phyloP scores from a whole-genome alignment of 2,113 vertebrate species.

The Dipodomys stephensi region DNA sequence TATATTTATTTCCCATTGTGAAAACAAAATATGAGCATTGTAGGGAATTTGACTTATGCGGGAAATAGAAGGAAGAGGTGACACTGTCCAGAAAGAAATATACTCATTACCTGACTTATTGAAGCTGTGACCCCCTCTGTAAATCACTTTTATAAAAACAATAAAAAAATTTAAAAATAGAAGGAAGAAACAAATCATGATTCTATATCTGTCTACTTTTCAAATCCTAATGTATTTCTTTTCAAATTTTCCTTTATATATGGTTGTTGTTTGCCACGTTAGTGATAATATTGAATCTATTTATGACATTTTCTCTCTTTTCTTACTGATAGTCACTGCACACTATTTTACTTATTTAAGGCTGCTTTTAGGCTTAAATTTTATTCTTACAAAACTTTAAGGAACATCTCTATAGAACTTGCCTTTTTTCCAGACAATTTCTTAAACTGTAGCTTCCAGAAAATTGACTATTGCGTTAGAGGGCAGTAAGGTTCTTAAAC shows the following conservation, averaged over 20 bases:
- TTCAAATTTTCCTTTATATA: neutral
- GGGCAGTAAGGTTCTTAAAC: slow-evolving; percentile 2
- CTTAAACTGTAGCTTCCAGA: slow-evolving; percentile 11
- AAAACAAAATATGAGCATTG: neutral
- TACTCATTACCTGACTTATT: too few relatives aligned
- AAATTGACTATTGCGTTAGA: neutral
- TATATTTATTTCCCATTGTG: slow-evolving; percentile 42
- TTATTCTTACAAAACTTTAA: neutral
- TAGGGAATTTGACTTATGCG: slow-evolving; percentile 8
- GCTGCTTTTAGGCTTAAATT: slow-evolving; percentile 35
- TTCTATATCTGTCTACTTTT: neutral
- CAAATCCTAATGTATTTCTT: neutral
- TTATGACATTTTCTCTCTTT: neutral
- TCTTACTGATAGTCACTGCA: neutral
- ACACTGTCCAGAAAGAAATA: too few relatives aligned
- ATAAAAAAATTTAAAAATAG: too few relatives aligned
- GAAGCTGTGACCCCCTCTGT: too few relatives aligned
- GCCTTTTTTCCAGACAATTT: slow-evolving; percentile 31
- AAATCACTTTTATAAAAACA: too few relatives aligned
- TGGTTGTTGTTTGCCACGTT: neutral
- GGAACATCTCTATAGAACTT: slow-evolving; percentile 14
- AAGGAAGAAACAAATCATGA: too few relatives aligned
- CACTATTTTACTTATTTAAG: slow-evolving; percentile 11
- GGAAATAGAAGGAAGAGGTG: slow-evolving; percentile 45
- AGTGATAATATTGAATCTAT: neutral